Conservation (phyloP, 2,113 vertebrate species). For the Antigone vipio region DNA sequence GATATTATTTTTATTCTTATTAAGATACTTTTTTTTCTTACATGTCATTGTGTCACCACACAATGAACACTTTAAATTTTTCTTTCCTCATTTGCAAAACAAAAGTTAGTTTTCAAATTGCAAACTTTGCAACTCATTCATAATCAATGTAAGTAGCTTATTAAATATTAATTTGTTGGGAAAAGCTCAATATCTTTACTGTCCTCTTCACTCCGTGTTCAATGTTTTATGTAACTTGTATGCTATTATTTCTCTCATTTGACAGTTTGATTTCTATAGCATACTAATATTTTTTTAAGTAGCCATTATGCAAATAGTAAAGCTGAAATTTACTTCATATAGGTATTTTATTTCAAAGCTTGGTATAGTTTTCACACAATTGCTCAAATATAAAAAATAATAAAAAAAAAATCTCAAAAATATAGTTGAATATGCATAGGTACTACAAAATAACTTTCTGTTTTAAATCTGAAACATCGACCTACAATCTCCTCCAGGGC, state of each 20-base stretch:
- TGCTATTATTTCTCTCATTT: not conserved
- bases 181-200: not conserved
- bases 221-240: not conserved
- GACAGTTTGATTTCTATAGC: not conserved
- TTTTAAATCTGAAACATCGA: not conserved
- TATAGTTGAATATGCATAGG: not conserved
- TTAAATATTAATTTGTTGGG: conserved; percentile 21
- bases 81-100: conserved; percentile 10
- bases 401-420: not conserved
- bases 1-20: conserved; percentile 14
- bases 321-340: not conserved
- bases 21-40: conserved; percentile 33
- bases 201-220: not conserved
- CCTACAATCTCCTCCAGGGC: not conserved
- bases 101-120: conserved; percentile 18
- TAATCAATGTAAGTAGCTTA: not conserved
- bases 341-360: not conserved
- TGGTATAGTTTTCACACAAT: accelerated
- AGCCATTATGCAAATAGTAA: not conserved
- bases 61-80: conserved; percentile 6
- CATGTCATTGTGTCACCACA: not conserved
- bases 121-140: conserved; percentile 5
- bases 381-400: not conserved
- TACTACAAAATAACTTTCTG: not conserved
- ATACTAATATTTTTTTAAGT: not conserved